Evolutionary conservation across 2,797 vertebrate species (phyloP).

Genomic region (Champsocephalus esox): DNA sequence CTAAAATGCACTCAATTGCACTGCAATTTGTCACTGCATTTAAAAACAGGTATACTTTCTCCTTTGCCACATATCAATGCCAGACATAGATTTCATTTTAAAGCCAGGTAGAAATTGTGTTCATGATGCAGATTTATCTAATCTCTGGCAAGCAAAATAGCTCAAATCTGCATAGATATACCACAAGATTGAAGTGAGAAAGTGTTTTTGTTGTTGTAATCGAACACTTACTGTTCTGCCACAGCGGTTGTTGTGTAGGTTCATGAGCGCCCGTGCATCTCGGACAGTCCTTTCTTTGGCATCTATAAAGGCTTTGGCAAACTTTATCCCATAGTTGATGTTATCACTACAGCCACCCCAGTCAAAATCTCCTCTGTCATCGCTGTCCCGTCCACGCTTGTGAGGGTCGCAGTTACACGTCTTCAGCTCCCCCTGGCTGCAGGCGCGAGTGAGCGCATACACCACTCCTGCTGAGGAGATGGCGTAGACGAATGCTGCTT

Average conservation of each 20-base stretch:
- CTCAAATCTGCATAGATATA: background rate
- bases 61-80: background rate
- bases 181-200: background rate
- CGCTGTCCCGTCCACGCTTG: conserved; percentile 90
- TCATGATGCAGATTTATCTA: background rate
- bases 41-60: no score
- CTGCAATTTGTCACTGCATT: background rate
- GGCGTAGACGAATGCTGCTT: conserved; percentile 97
- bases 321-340: conserved; percentile 96
- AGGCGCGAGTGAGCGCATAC: conserved; percentile 94
- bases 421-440: conserved; percentile 97
- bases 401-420: conserved; percentile 94
- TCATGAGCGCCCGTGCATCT: conserved; percentile 96
- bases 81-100: background rate
- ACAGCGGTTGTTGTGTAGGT: conserved; percentile 98
- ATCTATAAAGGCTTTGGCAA: conserved; percentile 96
- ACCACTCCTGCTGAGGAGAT: conserved; percentile 98
- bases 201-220: background rate
- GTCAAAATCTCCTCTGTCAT: conserved; percentile 93
- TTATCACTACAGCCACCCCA: conserved; percentile 99
- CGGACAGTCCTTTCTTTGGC: conserved; percentile 96
- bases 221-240: conserved; percentile 90
- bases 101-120: background rate
- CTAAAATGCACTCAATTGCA: conserved; percentile 2
- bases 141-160: background rate